phyloP scores from a whole-genome alignment of 2,797 vertebrate genomes.

The Mormyrus proboscirostris region DNA sequence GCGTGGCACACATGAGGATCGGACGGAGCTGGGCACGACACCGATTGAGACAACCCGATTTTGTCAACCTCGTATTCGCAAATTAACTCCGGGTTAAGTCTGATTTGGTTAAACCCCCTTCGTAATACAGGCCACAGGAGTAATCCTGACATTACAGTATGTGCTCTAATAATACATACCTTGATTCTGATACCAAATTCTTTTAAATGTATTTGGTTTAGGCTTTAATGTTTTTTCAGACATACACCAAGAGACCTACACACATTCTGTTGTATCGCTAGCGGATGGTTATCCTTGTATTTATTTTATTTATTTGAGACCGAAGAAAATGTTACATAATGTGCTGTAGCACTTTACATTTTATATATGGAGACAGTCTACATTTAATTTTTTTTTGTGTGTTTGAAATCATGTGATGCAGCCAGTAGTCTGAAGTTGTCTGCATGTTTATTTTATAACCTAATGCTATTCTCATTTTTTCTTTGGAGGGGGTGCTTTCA shows the following conservation, averaged over 20 bases:
- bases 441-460: neutral
- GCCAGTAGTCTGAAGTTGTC: neutral
- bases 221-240: neutral
- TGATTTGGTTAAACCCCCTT: no score
- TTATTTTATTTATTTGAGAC: neutral
- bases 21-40: no score
- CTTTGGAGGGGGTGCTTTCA: neutral
- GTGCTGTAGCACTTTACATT: neutral
- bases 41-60: no score
- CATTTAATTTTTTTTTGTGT: neutral
- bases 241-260: neutral
- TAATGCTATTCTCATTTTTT: neutral
- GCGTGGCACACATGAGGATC: no score
- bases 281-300: neutral
- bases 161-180: neutral
- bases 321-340: neutral
- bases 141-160: neutral
- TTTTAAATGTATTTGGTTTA: neutral
- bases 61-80: no score
- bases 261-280: neutral
- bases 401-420: neutral
- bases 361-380: neutral
- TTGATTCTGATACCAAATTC: neutral
- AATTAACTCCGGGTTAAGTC: no score
- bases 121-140: neutral